A percentile compares a stretch with the other conserved stretches of the same genome.
phyloP scores from a whole-genome alignment of 2,888 invertebrate species.

The Hartigia nigra region DNA sequence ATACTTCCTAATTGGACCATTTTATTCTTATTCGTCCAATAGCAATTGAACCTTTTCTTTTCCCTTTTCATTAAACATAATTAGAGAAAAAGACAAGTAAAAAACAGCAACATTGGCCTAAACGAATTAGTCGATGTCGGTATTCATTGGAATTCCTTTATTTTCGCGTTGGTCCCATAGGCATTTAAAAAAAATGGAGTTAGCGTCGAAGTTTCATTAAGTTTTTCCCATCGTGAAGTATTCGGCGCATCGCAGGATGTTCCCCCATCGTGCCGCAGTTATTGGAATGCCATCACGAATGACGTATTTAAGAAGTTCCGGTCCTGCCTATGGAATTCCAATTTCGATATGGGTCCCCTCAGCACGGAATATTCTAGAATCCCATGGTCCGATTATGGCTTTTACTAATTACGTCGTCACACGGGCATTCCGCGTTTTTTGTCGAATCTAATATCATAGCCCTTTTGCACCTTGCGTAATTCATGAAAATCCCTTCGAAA shows the following conservation, averaged over 20 bases:
- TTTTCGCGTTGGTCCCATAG: neutral
- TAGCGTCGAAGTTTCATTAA: neutral
- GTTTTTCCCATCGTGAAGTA: neutral
- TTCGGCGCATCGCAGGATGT: neutral
- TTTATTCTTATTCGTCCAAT: neutral
- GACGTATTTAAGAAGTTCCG: conserved; percentile 48
- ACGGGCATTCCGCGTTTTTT: neutral
- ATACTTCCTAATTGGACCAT: neutral
- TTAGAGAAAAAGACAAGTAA: neutral
- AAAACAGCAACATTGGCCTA: neutral
- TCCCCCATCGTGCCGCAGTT: conserved; percentile 26
- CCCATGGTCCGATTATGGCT: conserved; percentile 38
- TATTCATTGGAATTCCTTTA: neutral
- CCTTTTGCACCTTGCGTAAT: neutral
- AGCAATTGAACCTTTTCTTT: neutral
- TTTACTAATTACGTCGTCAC: conserved; percentile 41
- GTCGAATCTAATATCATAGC: neutral
- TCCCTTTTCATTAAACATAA: fast-evolving
- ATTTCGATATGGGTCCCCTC: conserved; percentile 47
- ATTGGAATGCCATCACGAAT: conserved; percentile 62
- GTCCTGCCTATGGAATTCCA: conserved; percentile 53
- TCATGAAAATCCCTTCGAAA: neutral
- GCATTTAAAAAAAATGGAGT: no score
- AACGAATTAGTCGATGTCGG: neutral
- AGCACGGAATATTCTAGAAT: neutral